These are phyloP conservation scores for Lutjanus campechanus DNA, from an alignment of 2,797 vertebrate genomes.

Conservation along the genomic window DNA sequence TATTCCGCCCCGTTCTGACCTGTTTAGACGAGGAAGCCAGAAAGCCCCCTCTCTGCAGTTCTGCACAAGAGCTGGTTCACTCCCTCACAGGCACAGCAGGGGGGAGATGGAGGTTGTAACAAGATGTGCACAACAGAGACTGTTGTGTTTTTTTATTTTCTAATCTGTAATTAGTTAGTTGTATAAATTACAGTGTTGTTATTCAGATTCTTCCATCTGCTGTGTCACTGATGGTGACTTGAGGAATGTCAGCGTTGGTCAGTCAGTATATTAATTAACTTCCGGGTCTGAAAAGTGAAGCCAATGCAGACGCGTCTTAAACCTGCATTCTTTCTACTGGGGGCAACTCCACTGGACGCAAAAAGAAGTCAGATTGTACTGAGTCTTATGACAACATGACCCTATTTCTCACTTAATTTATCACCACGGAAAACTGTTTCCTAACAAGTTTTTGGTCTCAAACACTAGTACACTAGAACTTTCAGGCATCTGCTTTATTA, in stretches of 20 bases:
- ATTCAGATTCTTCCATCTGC: neutral
- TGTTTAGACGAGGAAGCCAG: slow-evolving; percentile 21
- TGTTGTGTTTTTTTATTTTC: neutral
- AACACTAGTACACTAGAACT: no score
- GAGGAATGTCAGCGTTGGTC: neutral
- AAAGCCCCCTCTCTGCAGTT: slow-evolving; percentile 4
- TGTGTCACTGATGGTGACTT: neutral
- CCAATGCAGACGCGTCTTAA: no score
- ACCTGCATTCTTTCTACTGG: no score
- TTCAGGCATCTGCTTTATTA: no score
- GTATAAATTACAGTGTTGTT: neutral
- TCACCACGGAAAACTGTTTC: no score
- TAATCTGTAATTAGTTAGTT: neutral
- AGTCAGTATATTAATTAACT: no score
- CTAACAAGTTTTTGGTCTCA: no score
- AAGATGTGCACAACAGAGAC: neutral
- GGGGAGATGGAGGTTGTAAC: neutral
- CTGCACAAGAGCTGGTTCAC: slow-evolving; percentile 15
- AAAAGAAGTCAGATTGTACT: no score
- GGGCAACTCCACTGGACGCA: no score
- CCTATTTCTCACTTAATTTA: no score
- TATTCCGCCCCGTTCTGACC: slow-evolving; percentile 42
- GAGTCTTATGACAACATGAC: no score
- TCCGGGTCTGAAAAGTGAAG: no score
- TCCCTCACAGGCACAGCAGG: neutral